Evolutionary conservation across 2,888 invertebrate species (phyloP).

Genomic region (Nomada ferruginata): DNA sequence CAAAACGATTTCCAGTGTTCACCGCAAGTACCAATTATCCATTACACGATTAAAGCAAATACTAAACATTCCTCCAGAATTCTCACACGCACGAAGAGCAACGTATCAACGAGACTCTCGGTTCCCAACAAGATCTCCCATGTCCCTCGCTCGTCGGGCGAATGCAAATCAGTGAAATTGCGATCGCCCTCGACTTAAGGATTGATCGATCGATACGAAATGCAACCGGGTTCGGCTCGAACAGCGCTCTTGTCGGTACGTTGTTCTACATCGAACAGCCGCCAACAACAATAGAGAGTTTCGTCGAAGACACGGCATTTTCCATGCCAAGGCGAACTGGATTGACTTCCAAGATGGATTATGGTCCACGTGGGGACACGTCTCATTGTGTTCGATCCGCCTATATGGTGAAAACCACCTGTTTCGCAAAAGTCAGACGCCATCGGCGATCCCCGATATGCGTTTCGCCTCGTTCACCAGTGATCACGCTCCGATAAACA

Average conservation of each 20-base stretch:
- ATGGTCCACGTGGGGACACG: slow-evolving; percentile 77
- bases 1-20: no score
- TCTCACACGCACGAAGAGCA: not conserved
- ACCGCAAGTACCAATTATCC: no score
- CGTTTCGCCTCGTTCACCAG: slow-evolving; percentile 33
- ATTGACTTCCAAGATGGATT: slow-evolving; percentile 78
- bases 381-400: slow-evolving; percentile 76
- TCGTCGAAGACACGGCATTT: slow-evolving; percentile 78
- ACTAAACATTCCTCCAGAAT: no score
- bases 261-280: slow-evolving; percentile 61
- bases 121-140: not conserved
- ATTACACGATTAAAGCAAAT: no score
- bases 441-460: slow-evolving; percentile 35
- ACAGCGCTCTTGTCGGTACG: slow-evolving; percentile 48
- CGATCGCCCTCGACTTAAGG: slow-evolving; percentile 20
- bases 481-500: slow-evolving; percentile 56
- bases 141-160: not conserved
- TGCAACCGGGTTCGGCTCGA: slow-evolving; percentile 26
- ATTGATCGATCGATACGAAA: slow-evolving; percentile 33
- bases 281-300: slow-evolving; percentile 68
- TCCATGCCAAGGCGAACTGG: slow-evolving; percentile 82
- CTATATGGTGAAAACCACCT: slow-evolving; percentile 76
- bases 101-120: not conserved
- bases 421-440: slow-evolving; percentile 77
- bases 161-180: slow-evolving; percentile 43